phyloP scores from a whole-genome alignment of 2,888 invertebrate genomes.

The Euzetes globulus region DNA sequence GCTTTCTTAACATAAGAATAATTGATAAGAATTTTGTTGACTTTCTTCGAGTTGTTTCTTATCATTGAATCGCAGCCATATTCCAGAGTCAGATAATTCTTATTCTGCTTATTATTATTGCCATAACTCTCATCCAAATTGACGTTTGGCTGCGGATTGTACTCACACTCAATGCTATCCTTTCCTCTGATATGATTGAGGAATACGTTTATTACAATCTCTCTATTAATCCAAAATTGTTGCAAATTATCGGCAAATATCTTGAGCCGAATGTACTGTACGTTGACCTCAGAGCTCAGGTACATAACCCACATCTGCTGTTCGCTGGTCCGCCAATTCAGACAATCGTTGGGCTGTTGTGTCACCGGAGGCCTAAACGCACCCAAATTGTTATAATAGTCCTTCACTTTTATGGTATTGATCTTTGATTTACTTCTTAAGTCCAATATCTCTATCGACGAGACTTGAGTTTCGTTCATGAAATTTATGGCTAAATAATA shows the following conservation, averaged over 20 bases:
- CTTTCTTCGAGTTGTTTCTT: background rate
- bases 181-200: background rate
- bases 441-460: background rate
- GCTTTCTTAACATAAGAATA: background rate
- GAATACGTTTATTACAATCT: background rate
- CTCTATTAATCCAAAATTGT: background rate
- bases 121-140: background rate
- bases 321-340: background rate
- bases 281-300: background rate
- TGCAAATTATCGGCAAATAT: background rate
- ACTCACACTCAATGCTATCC: background rate
- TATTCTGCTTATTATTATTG: background rate
- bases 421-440: background rate
- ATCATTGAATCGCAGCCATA: background rate
- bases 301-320: background rate
- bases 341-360: background rate
- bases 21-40: background rate
- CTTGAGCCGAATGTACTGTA: background rate
- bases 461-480: background rate
- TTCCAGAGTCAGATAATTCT: conserved; percentile 9
- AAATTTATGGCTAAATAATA: conserved; percentile 23
- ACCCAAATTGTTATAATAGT: background rate
- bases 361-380: background rate
- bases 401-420: background rate
- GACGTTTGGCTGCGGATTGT: background rate